Conservation (phyloP, 2,888 invertebrate genomes). For the Ferrisia virgata region DNA sequence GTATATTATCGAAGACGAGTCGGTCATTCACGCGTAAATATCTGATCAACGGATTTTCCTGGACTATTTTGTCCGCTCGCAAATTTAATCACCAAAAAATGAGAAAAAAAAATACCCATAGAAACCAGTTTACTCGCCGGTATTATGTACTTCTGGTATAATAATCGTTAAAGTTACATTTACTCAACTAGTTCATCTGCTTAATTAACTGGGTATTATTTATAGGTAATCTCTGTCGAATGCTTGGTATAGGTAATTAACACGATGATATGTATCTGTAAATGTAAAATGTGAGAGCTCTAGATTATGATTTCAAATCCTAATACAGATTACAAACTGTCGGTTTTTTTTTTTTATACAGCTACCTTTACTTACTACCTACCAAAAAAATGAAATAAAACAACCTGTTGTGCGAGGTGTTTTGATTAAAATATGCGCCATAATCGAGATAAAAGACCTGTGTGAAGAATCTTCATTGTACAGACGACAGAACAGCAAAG, state of each 20-base stretch:
- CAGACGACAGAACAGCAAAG: too few relatives aligned
- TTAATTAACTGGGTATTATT: slow-evolving; percentile 2
- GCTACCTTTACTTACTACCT: too few relatives aligned
- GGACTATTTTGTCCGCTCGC: background rate
- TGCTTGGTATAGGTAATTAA: background rate
- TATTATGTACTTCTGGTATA: background rate
- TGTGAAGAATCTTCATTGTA: too few relatives aligned
- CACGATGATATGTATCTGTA: background rate
- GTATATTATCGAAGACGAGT: background rate
- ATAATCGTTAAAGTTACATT: background rate
- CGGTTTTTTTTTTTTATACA: background rate
- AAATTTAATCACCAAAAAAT: too few relatives aligned
- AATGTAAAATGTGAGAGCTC: background rate
- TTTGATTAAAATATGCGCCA: background rate
- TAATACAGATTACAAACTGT: background rate
- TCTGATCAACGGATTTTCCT: background rate
- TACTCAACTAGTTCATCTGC: slow-evolving; percentile 14
- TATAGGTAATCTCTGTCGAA: background rate
- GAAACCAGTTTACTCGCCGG: slow-evolving; percentile 13
- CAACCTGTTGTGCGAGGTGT: background rate
- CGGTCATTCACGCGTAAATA: background rate
- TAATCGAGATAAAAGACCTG: background rate
- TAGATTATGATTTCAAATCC: background rate
- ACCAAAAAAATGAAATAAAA: background rate
- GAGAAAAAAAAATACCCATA: background rate